phyloP scores from a whole-genome alignment of 1,140 invertebrate genomes.

The Lithobius niger region DNA sequence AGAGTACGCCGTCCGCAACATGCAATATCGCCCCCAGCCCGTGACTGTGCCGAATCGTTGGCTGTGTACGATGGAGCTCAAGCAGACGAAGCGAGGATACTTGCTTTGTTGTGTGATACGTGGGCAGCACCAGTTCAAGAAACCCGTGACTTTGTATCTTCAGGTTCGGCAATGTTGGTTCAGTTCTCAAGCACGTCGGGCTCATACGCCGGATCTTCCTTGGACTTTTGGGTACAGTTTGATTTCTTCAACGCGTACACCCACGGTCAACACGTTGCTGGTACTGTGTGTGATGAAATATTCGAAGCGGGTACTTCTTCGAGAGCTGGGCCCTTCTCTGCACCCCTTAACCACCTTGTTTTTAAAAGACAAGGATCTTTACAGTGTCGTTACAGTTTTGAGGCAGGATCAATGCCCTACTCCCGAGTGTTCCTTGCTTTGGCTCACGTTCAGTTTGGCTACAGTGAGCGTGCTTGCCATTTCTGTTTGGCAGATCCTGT shows the following conservation, averaged over 20 bases:
- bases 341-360: conserved; percentile 67
- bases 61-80: conserved; percentile 71
- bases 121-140: conserved; percentile 73
- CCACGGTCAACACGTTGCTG: conserved; percentile 59
- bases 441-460: conserved; percentile 48
- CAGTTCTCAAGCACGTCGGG: conserved; percentile 37
- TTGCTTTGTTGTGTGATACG: conserved; percentile 84
- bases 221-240: conserved; percentile 84
- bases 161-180: conserved; percentile 66
- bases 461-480: neutral
- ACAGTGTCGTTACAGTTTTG: conserved; percentile 63
- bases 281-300: conserved; percentile 68
- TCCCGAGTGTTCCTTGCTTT: conserved; percentile 61
- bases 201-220: conserved; percentile 41
- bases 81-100: conserved; percentile 70
- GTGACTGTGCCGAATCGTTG: conserved; percentile 72
- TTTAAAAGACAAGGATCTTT: conserved; percentile 64
- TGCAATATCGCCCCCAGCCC: conserved; percentile 29
- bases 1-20: conserved; percentile 75
- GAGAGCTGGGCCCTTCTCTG: conserved; percentile 53
- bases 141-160: conserved; percentile 79
- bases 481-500: conserved; percentile 55
- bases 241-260: conserved; percentile 82
- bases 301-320: conserved; percentile 56
- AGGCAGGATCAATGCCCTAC: conserved; percentile 62